Evolutionary conservation across 2,113 vertebrate species (phyloP).

Genomic region (Engystomops pustulosus): DNA sequence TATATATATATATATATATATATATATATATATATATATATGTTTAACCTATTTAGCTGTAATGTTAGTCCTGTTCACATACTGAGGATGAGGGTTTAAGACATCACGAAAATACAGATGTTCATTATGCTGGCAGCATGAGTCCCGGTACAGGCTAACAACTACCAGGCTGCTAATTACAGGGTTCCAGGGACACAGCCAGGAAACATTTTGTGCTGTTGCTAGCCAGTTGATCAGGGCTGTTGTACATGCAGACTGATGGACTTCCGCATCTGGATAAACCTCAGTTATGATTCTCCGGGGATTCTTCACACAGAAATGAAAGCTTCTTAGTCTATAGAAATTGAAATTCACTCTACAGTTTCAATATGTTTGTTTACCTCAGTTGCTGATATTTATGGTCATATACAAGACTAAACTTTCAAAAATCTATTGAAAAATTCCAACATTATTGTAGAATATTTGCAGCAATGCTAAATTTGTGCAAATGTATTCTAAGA

Average conservation of each 20-base stretch:
- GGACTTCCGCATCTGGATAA: constrained; percentile 35
- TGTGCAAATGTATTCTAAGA: too few species aligned
- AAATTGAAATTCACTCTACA: not conserved
- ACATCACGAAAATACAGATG: not conserved
- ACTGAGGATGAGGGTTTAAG: not conserved
- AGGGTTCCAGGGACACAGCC: constrained; percentile 34
- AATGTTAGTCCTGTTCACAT: too few species aligned
- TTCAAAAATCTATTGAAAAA: too few species aligned
- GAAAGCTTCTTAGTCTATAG: constrained; percentile 8
- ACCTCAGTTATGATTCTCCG: constrained; percentile 20
- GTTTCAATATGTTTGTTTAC: not conserved
- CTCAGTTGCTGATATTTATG: not conserved
- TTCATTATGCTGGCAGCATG: constrained; percentile 24
- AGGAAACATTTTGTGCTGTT: constrained; percentile 35
- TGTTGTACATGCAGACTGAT: constrained; percentile 17
- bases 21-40: too few species aligned
- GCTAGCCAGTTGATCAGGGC: constrained; percentile 16
- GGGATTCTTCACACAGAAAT: constrained; percentile 2
- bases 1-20: too few species aligned
- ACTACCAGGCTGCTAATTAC: constrained; percentile 28
- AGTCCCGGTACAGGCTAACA: constrained; percentile 15
- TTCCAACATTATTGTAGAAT: too few species aligned
- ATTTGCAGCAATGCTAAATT: too few species aligned
- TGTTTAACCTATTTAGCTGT: too few species aligned
- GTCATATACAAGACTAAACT: not conserved